Evolutionary conservation across 2,797 vertebrate genomes (phyloP).

Genomic region (Tangara arthus): DNA sequence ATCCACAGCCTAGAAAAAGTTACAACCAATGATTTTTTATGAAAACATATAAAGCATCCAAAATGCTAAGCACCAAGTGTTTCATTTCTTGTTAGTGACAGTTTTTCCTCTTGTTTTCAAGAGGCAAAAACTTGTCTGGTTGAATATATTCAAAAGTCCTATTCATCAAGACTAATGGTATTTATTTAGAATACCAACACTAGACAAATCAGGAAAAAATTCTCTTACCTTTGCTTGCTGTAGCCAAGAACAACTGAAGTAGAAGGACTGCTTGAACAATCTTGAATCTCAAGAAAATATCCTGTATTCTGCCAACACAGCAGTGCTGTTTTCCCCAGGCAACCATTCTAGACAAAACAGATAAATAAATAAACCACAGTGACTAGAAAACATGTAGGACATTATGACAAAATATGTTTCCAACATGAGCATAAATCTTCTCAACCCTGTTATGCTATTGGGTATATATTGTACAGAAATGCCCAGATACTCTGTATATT

Average conservation of each 20-base stretch:
- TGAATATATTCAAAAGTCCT: not conserved
- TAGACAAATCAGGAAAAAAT: constrained; percentile 7
- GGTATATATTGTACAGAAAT: not conserved
- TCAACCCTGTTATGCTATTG: not conserved
- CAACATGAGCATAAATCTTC: not conserved
- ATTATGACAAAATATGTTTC: not conserved
- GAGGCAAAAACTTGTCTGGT: not conserved
- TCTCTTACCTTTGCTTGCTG: constrained; percentile 69
- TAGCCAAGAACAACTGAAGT: constrained; percentile 68
- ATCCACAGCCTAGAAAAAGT: not conserved
- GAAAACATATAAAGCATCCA: not conserved
- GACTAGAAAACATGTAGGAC: not conserved
- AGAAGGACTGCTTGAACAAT: constrained; percentile 61
- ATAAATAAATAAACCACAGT: not conserved
- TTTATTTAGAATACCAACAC: not conserved
- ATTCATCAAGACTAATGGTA: not conserved
- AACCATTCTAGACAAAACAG: constrained; percentile 69
- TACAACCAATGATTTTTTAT: not conserved
- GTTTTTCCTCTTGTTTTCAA: not conserved
- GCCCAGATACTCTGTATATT: not conserved
- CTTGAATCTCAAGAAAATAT: constrained; percentile 51
- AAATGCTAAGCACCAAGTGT: not conserved
- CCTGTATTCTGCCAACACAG: constrained; percentile 54
- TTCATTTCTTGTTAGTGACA: not conserved
- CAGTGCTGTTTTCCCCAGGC: constrained; percentile 37